A percentile compares a stretch with the other conserved stretches of the same genome.
These are phyloP conservation scores for Entomobrya proxima DNA, from an alignment of 2,888 invertebrate species.

Conservation along the genomic window DNA sequence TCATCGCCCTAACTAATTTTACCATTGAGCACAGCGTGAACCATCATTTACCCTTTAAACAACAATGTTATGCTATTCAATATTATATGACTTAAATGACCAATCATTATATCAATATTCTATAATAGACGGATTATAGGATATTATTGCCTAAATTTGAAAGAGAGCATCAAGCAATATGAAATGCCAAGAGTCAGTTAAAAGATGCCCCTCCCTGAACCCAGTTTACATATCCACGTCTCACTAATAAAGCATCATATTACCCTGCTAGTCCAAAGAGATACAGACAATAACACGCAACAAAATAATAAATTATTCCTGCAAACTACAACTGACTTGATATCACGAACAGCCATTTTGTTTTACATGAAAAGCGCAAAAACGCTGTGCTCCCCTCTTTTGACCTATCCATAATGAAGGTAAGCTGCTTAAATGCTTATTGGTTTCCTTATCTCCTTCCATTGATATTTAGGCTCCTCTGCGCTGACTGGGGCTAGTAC, in stretches of 20 bases:
- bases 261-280: not conserved
- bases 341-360: conserved; percentile 2
- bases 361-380: not conserved
- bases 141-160: not conserved
- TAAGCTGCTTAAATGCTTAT: not conserved
- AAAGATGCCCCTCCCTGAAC: not conserved
- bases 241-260: not conserved
- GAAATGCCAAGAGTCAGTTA: not conserved
- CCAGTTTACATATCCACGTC: not conserved
- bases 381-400: not conserved
- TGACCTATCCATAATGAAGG: not conserved
- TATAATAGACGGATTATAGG: too few relatives aligned
- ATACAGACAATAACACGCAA: not conserved
- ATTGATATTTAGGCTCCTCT: not conserved
- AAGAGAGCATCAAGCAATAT: not conserved
- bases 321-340: not conserved
- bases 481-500: too few relatives aligned
- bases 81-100: not conserved
- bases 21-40: too few relatives aligned
- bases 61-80: too few relatives aligned
- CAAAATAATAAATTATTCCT: conserved; percentile 12
- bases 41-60: too few relatives aligned
- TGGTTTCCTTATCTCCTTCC: not conserved
- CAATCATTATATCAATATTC: too few relatives aligned
- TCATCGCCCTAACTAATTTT: too few relatives aligned